Evolutionary conservation across 2,113 vertebrate genomes (phyloP).

Genomic region (Apistogramma diplotaenia): DNA sequence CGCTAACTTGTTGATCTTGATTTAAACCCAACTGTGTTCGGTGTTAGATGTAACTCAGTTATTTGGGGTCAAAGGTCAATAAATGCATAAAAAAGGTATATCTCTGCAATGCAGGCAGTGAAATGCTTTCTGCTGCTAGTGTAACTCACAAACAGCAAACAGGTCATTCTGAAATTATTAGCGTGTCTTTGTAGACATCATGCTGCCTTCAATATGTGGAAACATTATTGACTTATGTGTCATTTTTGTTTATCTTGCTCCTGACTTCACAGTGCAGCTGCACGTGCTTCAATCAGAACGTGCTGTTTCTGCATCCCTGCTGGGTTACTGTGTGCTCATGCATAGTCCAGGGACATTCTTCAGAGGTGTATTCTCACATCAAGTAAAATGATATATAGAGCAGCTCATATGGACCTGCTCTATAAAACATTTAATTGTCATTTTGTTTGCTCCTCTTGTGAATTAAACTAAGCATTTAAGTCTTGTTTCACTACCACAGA

Average conservation of each 20-base stretch:
- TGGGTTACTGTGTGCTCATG: conserved; percentile 32
- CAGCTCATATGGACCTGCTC: not conserved
- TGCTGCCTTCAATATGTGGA: not conserved
- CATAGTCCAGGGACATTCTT: conserved; percentile 16
- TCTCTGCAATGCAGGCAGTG: not conserved
- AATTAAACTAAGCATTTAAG: not conserved
- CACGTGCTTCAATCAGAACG: conserved; percentile 44
- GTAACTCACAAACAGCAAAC: conserved; percentile 9
- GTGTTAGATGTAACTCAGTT: not conserved
- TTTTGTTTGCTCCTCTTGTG: not conserved
- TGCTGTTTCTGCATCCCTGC: conserved; percentile 52
- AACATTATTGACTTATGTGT: conserved; percentile 4
- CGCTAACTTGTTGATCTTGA: not conserved
- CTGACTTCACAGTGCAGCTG: not conserved
- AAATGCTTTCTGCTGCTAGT: not conserved
- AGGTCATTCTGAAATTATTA: conserved; percentile 4
- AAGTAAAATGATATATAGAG: no score
- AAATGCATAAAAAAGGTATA: not conserved
- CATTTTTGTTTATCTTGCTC: not conserved
- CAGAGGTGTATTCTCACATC: not conserved
- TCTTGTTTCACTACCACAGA: not conserved
- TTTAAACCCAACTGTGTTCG: not conserved
- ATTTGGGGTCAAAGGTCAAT: not conserved
- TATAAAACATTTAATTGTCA: no score
- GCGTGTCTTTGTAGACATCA: not conserved